Evolutionary conservation across 2,888 invertebrate genomes (phyloP).

Genomic region (Chaetoderma sp.): DNA sequence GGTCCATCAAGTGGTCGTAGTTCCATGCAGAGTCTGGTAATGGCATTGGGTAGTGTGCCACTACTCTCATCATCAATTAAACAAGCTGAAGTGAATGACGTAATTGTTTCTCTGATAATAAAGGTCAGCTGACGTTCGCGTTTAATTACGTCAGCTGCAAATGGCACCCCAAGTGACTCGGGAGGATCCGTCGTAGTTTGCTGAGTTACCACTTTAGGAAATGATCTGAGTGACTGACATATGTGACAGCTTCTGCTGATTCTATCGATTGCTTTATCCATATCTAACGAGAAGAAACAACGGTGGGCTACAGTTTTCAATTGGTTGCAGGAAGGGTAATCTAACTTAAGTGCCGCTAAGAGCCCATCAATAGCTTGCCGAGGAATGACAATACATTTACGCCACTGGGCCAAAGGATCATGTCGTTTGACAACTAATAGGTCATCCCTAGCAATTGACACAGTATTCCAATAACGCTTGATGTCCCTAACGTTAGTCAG

Average conservation of each 20-base stretch:
- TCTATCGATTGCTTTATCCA: slow-evolving; percentile 23
- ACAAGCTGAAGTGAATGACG: slow-evolving; percentile 28
- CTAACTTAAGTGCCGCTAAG: slow-evolving; percentile 34
- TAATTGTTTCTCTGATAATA: slow-evolving; percentile 29
- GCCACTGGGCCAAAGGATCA: slow-evolving; percentile 13
- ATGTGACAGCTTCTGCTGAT: slow-evolving; percentile 32
- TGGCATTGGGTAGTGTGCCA: slow-evolving; percentile 4
- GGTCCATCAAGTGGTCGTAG: slow-evolving; percentile 23
- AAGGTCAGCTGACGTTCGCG: slow-evolving; percentile 36
- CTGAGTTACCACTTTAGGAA: slow-evolving; percentile 22
- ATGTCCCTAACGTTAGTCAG: slow-evolving; percentile 36
- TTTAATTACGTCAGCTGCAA: slow-evolving; percentile 44
- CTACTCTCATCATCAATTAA: slow-evolving; percentile 16
- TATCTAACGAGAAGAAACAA: slow-evolving; percentile 38
- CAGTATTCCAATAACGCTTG: slow-evolving; percentile 30
- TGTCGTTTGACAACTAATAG: slow-evolving; percentile 20
- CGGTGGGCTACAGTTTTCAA: slow-evolving; percentile 33
- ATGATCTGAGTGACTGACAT: slow-evolving; percentile 36
- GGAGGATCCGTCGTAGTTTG: slow-evolving; percentile 39
- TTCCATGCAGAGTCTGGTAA: background rate
- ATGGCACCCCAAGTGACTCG: slow-evolving; percentile 30
- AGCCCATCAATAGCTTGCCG: slow-evolving; percentile 36
- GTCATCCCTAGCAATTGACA: slow-evolving; percentile 31
- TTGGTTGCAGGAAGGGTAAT: slow-evolving; percentile 41
- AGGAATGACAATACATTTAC: slow-evolving; percentile 39